phyloP scores from a whole-genome alignment of 2,888 invertebrate species.

The Ariolimax columbianus region DNA sequence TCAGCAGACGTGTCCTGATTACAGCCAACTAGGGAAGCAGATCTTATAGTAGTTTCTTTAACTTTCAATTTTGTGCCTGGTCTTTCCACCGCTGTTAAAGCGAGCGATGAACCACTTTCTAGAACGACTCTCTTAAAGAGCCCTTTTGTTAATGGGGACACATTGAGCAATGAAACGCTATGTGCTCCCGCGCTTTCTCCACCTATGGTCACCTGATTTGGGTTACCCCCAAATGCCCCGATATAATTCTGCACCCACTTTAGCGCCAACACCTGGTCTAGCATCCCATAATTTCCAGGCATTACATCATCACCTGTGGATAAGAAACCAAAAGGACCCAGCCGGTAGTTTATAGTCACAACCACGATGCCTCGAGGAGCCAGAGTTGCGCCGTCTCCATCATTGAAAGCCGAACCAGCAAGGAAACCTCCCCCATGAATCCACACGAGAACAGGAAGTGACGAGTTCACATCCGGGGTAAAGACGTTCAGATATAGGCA shows the following conservation, averaged over 20 bases:
- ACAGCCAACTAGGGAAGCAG: conserved; percentile 9
- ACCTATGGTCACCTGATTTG: background rate
- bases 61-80: background rate
- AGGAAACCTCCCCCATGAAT: conserved; percentile 1
- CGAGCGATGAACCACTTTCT: conserved; percentile 14
- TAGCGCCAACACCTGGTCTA: conserved; percentile 27
- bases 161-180: background rate
- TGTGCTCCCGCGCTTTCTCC: conserved; percentile 23
- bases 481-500: conserved; percentile 36
- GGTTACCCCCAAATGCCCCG: conserved; percentile 28
- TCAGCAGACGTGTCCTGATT: background rate
- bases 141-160: conserved; percentile 15
- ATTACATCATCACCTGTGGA: conserved; percentile 39
- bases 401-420: background rate
- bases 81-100: conserved; percentile 17
- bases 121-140: conserved; percentile 29
- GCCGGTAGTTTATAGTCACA: conserved; percentile 18
- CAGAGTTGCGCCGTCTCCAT: background rate
- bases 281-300: conserved; percentile 45
- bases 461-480: background rate
- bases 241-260: background rate
- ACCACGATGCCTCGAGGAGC: conserved; percentile 20
- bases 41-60: background rate
- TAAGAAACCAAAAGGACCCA: conserved; percentile 15
- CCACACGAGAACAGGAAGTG: conserved; percentile 32